A percentile compares a stretch with the other conserved stretches of the same genome.
Evolutionary conservation across 2,113 vertebrate genomes (phyloP).

Genomic region (Deroptyus accipitrinus): DNA sequence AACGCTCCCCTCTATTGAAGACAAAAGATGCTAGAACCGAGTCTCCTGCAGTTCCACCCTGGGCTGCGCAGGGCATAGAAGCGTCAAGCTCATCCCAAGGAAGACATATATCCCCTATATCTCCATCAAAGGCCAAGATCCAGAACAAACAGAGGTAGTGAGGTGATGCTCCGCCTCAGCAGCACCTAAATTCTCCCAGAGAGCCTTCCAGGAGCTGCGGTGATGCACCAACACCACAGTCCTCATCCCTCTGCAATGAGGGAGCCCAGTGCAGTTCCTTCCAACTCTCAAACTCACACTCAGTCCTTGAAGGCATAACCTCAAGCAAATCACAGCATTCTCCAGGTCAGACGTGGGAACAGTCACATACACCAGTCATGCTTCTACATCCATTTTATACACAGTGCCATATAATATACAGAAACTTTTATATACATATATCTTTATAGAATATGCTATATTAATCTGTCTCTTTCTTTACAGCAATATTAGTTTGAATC

Average conservation of each 20-base stretch:
- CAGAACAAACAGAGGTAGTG: not conserved
- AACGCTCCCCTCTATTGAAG: not conserved
- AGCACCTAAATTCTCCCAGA: not conserved
- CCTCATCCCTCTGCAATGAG: not conserved
- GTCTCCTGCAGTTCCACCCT: not conserved
- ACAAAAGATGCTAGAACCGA: not conserved
- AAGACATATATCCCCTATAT: not conserved
- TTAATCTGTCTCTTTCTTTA: constrained; percentile 79
- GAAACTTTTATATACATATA: constrained; percentile 78
- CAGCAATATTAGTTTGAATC: constrained; percentile 74
- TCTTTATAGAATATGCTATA: constrained; percentile 81
- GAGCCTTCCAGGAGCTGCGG: not conserved
- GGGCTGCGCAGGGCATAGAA: not conserved
- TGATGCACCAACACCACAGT: rapidly evolving
- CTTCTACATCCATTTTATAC: constrained; percentile 76
- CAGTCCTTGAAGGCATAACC: not conserved
- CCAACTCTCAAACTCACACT: not conserved
- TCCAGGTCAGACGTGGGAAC: not conserved
- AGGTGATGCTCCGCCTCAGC: not conserved
- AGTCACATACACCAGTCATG: constrained; percentile 30
- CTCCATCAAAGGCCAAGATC: not conserved
- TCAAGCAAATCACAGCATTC: not conserved
- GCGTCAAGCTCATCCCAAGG: not conserved
- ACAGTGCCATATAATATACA: constrained; percentile 76
- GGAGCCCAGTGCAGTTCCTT: not conserved